Evolutionary conservation across 2,888 invertebrate species (phyloP), one percentile per base, ranked within the genome.

Genomic region (Spicauda simplicius): DNA sequence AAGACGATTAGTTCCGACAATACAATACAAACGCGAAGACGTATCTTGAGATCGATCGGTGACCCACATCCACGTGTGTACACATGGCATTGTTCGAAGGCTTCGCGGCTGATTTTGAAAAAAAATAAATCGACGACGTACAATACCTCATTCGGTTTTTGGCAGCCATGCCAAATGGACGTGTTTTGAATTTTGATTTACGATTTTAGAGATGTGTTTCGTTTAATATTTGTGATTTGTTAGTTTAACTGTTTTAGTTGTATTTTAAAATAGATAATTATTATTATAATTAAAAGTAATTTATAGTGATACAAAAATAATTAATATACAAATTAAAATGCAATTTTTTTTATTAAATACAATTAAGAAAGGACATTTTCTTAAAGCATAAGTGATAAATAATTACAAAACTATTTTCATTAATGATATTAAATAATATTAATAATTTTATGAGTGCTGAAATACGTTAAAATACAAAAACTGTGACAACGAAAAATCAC

Each of bases 21-120:
- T 61, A 56, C 52, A 60, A 33, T 50, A 59, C 45, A 25, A 41
- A 88, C 84, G 80, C 10, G 3, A 33, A 33, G 80, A 83, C 83
- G 82, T 84, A 89, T 90, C 90, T 84, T 72, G 68, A 74, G 85
- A 90, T 81, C 76, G 78, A 78, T 86, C 89, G 76, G 76, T 89
- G 89, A 91, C 92, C 84, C 71, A 91, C 83, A 85, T 91, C 80
- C 67, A 2, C 82, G 73, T 82, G 82, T 86, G 78, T 79, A 62
- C 81, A 77, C 74, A 73, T 76, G 77, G 77, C 86, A 86, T 89
- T 87, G 87, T 87, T 76, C 74, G 72, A 64, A 73, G 67, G 77
- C 74, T 76, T 78, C 73, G 75, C 33, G 71, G 64, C 53, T 71
- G 69, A 70, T 63, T 74, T 79, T 74, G 25, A 76, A 82, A 88